Evolutionary conservation across 2,797 vertebrate species (phyloP), one percentile per base, ranked within the genome.

Genomic region (Anguilla anguilla): DNA sequence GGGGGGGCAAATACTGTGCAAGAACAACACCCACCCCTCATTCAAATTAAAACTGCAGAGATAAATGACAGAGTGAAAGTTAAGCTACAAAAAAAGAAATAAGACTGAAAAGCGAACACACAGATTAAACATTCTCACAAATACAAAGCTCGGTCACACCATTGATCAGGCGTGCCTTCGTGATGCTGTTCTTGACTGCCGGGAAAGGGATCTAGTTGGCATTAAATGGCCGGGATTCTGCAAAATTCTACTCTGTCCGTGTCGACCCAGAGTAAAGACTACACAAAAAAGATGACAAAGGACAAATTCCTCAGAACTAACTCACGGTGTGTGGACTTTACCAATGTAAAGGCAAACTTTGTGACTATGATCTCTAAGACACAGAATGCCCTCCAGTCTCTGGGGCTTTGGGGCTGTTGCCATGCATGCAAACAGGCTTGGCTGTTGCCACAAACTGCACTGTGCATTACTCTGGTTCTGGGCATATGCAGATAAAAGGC

Each of bases 401-500:
- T 85, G 39, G 35, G 53, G 46, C n/a, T 61, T 51, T 49, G 13
- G 79, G 83, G 69, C 49, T 22, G 15, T 72, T 85, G 53, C 86
- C 67, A 92, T 92, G 93, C 94, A 94, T 93, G 95, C 94, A 94
- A 95, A 94, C 94, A 94, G 88, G 93, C 89, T 89, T 91, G 15
- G 92, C 92, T 92, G 91, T 92, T 93, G 92, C 93, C 93, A 94
- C 92, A 93, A 94, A 92, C 88, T 93, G 94, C 94, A 95, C 92
- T 92, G 93, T 92, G 94, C 93, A 92, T 93, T 93, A 92, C 93
- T 93, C 93, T 91, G 95, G 94, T 94, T 94, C 94, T 94, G 93
- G 93, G 92, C 89, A 93, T 94, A 93, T 93, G 91, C 92, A 94
- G 92, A 95, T 95, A 94, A 95, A 96, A 96, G 93, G 93, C 94